phyloP scores from a whole-genome alignment of 2,888 invertebrate species.

The Trachelus stipa region DNA sequence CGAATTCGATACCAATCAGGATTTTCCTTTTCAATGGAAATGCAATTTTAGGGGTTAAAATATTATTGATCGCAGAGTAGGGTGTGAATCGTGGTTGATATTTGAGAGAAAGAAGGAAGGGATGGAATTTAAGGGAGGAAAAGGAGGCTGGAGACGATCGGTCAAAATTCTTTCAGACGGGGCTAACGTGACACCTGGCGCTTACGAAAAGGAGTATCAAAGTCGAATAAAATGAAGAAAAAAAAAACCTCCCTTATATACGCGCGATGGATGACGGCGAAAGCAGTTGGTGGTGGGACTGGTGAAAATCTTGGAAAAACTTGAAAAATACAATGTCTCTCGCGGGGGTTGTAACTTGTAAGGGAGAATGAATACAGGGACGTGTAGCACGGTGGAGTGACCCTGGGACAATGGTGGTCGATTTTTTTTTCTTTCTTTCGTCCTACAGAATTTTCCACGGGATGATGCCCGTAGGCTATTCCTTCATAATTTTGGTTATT shows the following conservation, averaged over 20 bases:
- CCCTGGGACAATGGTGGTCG: neutral
- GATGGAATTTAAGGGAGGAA: neutral
- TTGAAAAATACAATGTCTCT: constrained; percentile 2
- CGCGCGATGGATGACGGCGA: neutral
- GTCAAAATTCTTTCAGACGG: neutral
- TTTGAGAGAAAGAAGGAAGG: neutral
- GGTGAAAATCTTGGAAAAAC: constrained; percentile 5
- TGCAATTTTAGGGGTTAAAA: neutral
- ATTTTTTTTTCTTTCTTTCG: neutral
- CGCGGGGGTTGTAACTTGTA: neutral
- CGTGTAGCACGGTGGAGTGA: neutral
- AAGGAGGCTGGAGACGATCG: neutral
- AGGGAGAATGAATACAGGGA: neutral
- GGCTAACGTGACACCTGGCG: neutral
- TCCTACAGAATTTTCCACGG: neutral
- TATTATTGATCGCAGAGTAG: neutral
- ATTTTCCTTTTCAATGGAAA: neutral
- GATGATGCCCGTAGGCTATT: neutral
- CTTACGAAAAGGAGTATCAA: constrained; percentile 1
- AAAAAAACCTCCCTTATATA: neutral
- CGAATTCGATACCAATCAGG: neutral
- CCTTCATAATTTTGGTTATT: constrained; percentile 6
- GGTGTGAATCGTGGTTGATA: neutral
- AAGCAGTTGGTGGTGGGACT: neutral
- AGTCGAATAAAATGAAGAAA: neutral